Base-by-base conservation (phyloP, 2,888 invertebrate species). In the Andrena chrysosceles region DNA sequence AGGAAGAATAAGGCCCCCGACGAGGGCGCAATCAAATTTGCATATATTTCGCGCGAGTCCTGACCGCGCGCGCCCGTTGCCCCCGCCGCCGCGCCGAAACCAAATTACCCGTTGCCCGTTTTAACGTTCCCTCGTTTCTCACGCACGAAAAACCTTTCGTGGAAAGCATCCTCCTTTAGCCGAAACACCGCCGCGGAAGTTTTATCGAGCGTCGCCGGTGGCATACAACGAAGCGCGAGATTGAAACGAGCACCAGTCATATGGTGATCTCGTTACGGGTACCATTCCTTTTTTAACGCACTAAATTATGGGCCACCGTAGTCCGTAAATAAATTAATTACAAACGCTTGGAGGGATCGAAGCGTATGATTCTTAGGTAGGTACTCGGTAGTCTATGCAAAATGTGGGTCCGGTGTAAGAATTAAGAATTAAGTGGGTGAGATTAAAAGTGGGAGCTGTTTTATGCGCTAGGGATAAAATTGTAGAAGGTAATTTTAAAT, bases 21-120 rank as follows among this genome's bases (percentile, higher is more conserved):
- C 6, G 26, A 23, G 20, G 16, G 33, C 59, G 66, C 66, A 56
- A 67, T 66, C 54, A 49, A 77, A 80, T 80, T 80, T 77, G 70
- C 80, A 80, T 80, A 71, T 62, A 77, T 77, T 80, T 80, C 80
- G 63, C 64, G 67, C 66, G 31, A 77, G 60, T 67, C 48, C 60
- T 48, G 29, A 60, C 16, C 42, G 42, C 42, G 42, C 59, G 62
- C 68, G 68, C 72, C 16, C 54, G 35, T 63, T 72, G 42, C 42
- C 72, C 35, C 23, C 67, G 33, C 13, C 26, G 10, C n/a, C 7
- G 20, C 31, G 42, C 8, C 52, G 31, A 33, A 20, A 52, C 59
- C 23, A 66, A 77, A 77, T 79, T 70, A 59, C 52, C 66, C 62
- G 31, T 52, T 48, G 68, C n/a, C 48, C 33, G 75, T 20, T 63